phyloP scores from a whole-genome alignment of 2,797 vertebrate genomes.

The Halcyon chelicuti region DNA sequence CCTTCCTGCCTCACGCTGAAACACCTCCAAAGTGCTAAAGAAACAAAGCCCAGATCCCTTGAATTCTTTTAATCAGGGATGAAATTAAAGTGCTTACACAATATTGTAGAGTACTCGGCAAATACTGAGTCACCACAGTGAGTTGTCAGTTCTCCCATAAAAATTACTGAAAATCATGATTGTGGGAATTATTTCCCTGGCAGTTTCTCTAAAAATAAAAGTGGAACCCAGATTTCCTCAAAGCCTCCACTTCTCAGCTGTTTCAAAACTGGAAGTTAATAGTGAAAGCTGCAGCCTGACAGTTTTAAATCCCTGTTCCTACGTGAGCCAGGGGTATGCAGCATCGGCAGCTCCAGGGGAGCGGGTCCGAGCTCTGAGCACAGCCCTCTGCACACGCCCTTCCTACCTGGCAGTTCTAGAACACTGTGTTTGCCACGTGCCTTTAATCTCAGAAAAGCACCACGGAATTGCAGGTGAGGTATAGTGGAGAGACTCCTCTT shows the following conservation, averaged over 20 bases:
- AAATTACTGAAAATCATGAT: constrained; percentile 48
- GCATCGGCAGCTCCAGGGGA: neutral
- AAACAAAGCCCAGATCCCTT: neutral
- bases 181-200: constrained; percentile 57
- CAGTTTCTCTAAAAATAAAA: constrained; percentile 59
- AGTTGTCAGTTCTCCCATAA: constrained; percentile 21
- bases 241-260: constrained; percentile 38
- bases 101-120: neutral
- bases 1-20: neutral
- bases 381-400: fast-evolving
- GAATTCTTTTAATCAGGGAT: neutral
- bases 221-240: constrained; percentile 4
- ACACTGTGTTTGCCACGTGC: fast-evolving
- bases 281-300: constrained; percentile 16
- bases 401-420: neutral
- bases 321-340: neutral
- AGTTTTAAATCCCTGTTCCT: neutral
- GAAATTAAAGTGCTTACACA: constrained; percentile 6
- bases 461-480: neutral
- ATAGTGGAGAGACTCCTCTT: neutral
- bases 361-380: fast-evolving
- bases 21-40: neutral
- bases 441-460: neutral
- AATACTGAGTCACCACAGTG: constrained; percentile 15
- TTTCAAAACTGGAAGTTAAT: constrained; percentile 30